A percentile compares a stretch with the other conserved stretches of the same genome.
phyloP scores from a whole-genome alignment of 2,888 invertebrate genomes.

The Drosophila peninsularis region DNA sequence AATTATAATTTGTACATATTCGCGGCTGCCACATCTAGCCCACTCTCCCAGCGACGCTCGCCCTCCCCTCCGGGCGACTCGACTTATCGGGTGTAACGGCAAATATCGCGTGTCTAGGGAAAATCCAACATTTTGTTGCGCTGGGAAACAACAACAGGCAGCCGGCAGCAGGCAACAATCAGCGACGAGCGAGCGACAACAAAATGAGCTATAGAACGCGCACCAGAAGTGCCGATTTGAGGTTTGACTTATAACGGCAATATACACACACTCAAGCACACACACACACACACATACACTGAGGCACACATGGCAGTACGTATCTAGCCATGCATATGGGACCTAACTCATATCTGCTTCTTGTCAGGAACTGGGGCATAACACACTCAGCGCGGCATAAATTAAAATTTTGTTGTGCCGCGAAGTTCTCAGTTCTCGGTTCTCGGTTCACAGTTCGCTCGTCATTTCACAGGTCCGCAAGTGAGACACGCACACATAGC shows the following conservation, averaged over 20 bases:
- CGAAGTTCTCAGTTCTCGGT: constrained; percentile 5
- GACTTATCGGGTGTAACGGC: constrained; percentile 32
- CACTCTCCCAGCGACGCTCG: background rate
- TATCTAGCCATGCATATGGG: constrained; percentile 29
- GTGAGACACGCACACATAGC: constrained; percentile 66
- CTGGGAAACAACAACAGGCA: constrained; percentile 59
- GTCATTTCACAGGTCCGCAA: constrained; percentile 65
- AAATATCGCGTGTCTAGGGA: constrained; percentile 71
- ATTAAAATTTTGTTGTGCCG: constrained; percentile 69
- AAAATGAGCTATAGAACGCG: constrained; percentile 74
- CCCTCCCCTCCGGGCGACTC: too few relatives aligned
- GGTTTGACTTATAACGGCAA: constrained; percentile 66
- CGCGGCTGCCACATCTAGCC: constrained; percentile 20
- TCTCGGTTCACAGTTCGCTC: constrained; percentile 11
- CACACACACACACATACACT: constrained; percentile 10
- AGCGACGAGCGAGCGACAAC: constrained; percentile 54
- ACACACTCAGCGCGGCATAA: constrained; percentile 76
- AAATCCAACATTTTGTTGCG: constrained; percentile 78
- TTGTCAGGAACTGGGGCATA: constrained; percentile 69
- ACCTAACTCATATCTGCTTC: constrained; percentile 38
- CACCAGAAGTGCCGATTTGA: constrained; percentile 79
- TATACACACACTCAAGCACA: constrained; percentile 28
- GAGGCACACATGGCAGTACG: constrained; percentile 3
- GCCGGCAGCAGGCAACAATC: constrained; percentile 57
- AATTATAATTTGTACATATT: constrained; percentile 78